These are phyloP conservation scores for Ageneiosus marmoratus DNA, from an alignment of 2,113 vertebrate species.

Conservation along the genomic window DNA sequence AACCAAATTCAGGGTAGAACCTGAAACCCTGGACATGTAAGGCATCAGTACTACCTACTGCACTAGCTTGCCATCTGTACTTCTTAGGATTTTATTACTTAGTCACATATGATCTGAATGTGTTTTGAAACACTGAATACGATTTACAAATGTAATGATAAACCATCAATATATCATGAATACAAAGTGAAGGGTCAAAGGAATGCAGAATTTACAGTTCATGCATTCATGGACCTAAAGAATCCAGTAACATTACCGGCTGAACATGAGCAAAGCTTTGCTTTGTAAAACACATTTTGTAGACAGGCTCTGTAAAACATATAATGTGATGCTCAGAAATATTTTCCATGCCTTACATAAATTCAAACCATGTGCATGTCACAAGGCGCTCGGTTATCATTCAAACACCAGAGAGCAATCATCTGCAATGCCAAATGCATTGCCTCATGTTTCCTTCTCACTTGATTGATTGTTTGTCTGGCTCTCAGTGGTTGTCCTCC, in stretches of 20 bases:
- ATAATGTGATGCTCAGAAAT: neutral
- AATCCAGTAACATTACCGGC: neutral
- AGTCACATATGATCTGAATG: neutral
- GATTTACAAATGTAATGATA: neutral
- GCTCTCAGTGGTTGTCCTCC: constrained; percentile 10
- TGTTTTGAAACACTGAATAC: neutral
- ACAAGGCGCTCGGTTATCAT: neutral
- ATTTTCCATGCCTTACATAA: neutral
- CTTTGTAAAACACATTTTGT: neutral
- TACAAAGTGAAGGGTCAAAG: neutral
- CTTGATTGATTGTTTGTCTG: constrained; percentile 22
- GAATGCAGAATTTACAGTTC: neutral
- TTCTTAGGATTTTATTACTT: neutral
- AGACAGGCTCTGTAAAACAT: neutral
- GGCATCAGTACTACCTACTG: neutral
- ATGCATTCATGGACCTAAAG: neutral
- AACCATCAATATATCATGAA: neutral
- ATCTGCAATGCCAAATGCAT: neutral
- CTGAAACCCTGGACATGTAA: neutral
- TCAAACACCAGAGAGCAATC: constrained; percentile 16
- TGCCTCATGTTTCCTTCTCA: constrained; percentile 9
- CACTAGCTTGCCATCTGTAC: neutral
- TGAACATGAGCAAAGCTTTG: neutral
- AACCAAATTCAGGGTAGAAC: neutral
- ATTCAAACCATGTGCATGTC: constrained; percentile 31